Evolutionary conservation across 2,888 invertebrate genomes (phyloP).

Genomic region (Epistrophella euchroma): DNA sequence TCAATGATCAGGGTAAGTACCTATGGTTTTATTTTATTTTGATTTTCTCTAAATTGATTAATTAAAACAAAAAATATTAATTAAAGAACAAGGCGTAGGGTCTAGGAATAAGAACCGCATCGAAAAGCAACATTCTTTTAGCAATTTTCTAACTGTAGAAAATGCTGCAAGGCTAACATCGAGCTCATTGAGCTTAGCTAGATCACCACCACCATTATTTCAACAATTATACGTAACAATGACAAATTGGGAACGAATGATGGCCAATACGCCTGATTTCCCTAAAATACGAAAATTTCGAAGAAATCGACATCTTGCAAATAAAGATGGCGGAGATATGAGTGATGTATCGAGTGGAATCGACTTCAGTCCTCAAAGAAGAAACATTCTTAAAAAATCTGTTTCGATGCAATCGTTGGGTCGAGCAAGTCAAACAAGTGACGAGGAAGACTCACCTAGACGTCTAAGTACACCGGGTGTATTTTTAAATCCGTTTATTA

Average conservation of each 20-base stretch:
- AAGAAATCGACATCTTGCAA: conserved; percentile 75
- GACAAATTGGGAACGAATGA: conserved; percentile 82
- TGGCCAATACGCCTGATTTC: conserved; percentile 79
- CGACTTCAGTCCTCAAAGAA: conserved; percentile 39
- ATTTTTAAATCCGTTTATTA: conserved; percentile 44
- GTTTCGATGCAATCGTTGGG: conserved; percentile 64
- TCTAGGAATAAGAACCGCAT: conserved; percentile 69
- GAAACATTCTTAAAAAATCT: conserved; percentile 48
- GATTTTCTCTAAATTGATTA: neutral
- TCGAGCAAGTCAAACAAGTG: conserved; percentile 78
- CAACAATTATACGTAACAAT: conserved; percentile 84
- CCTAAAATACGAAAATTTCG: conserved; percentile 77
- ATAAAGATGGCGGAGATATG: conserved; percentile 57
- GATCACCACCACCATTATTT: conserved; percentile 85
- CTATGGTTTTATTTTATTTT: neutral
- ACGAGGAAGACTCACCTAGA: conserved; percentile 60
- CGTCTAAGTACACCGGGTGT: conserved; percentile 59
- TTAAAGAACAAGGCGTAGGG: conserved; percentile 51
- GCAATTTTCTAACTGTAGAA: conserved; percentile 76
- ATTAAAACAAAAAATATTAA: neutral
- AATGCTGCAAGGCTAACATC: conserved; percentile 76
- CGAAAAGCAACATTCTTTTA: conserved; percentile 77
- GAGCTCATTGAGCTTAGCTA: conserved; percentile 74
- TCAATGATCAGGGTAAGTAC: conserved; percentile 91
- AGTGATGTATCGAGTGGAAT: conserved; percentile 54